Evolutionary conservation across 2,888 invertebrate genomes (phyloP), one percentile per base, ranked within the genome.

Genomic region (Drosophila mimetica): DNA sequence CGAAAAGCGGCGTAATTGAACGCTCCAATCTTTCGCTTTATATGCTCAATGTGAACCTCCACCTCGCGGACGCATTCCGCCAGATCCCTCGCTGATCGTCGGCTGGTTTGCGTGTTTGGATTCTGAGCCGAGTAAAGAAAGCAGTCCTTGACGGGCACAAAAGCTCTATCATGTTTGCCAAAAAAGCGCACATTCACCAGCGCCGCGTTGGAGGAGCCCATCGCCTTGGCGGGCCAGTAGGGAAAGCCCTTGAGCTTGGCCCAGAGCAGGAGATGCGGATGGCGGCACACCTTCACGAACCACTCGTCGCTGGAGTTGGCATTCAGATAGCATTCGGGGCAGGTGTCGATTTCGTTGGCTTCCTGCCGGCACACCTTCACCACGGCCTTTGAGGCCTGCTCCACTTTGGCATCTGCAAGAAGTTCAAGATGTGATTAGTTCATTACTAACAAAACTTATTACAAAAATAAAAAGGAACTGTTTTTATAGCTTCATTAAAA

Each of bases 191-290:
- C 97, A 91, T 98, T 98, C 0, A 98, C 96, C 80, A 94, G 92
- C 0, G 95, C 94, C 8, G 93, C 91, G 20, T 93, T 92, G 61
- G 94, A 94, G 7, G 93, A 91, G 0, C 94, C 93, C 96, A 97
- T 96, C 0, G 95, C 96, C 92, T 99, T 99, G 0, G 98, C 98
- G 0, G 99, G 99, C 99, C 99, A 99, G 91, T 96, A 98, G 0
- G 99, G 99, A 89, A 98, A 99, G 91, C 95, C 98, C 93, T 98
- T 98, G 11, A 99, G 93, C 91, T 98, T 98, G 0, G 99, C 99
- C 99, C 99, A 99, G 1, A 99, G 95, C 59, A 99, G 92, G 14
- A 97, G 93, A 92, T 99, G 98, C 0, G 98, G 98, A 60, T 95
- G 95, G 20, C 95, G 95, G 92, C 98, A 98, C 2, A 97, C 97